Evolutionary conservation across 2,113 vertebrate genomes (phyloP).

Genomic region (Pomatostomus ruficeps): DNA sequence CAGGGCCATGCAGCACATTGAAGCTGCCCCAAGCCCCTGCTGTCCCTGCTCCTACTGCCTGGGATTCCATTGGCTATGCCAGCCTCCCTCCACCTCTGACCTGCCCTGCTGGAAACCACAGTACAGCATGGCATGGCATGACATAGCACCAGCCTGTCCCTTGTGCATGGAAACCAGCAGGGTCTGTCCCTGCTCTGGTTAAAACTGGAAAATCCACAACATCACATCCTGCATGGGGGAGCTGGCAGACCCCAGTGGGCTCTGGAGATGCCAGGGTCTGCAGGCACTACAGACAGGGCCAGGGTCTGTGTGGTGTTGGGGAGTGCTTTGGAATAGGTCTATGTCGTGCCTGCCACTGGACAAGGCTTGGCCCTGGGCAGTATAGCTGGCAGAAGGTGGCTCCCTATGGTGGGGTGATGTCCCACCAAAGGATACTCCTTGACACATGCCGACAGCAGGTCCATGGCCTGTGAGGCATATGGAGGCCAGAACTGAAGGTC

Average conservation of each 20-base stretch:
- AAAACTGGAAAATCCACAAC: background rate
- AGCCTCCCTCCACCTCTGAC: background rate
- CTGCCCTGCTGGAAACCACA: background rate
- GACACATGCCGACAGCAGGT: background rate
- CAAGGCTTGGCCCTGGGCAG: background rate
- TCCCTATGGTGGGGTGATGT: background rate
- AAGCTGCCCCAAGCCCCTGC: fast-evolving
- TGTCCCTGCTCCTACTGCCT: background rate
- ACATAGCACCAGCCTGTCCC: background rate
- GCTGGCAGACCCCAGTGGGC: background rate
- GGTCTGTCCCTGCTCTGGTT: background rate
- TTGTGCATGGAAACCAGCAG: background rate
- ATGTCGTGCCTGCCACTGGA: background rate
- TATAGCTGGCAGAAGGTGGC: background rate
- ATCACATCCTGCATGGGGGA: fast-evolving
- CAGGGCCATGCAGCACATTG: background rate
- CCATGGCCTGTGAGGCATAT: background rate
- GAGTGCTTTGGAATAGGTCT: fast-evolving
- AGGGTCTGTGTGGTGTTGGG: background rate
- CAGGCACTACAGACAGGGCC: background rate
- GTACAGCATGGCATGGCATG: background rate
- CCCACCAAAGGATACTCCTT: background rate
- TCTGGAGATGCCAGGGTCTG: background rate
- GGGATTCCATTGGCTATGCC: background rate
- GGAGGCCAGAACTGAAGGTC: background rate